Conservation (phyloP, 2,113 vertebrate genomes). For the Motacilla alba region DNA sequence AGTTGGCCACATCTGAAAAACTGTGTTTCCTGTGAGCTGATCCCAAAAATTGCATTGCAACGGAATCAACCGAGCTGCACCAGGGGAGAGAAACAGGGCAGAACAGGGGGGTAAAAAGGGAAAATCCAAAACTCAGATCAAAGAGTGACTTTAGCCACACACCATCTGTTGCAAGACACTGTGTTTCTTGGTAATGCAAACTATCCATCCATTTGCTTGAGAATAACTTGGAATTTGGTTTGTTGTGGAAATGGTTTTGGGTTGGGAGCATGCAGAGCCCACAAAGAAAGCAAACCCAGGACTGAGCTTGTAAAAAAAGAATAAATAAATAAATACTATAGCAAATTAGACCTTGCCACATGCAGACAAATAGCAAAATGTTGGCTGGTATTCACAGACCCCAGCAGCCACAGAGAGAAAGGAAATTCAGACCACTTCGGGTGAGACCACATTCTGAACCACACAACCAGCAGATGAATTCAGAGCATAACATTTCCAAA, state of each 20-base stretch:
- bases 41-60: background rate
- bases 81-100: background rate
- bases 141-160: background rate
- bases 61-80: background rate
- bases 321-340: background rate
- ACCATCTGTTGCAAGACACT: background rate
- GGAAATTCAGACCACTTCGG: background rate
- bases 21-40: background rate
- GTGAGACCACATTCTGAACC: background rate
- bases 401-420: background rate
- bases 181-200: background rate
- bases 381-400: background rate
- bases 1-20: background rate
- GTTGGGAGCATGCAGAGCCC: background rate
- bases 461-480: background rate
- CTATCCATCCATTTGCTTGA: background rate
- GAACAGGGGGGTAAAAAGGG: background rate
- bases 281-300: background rate
- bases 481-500: background rate
- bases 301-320: background rate
- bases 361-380: background rate
- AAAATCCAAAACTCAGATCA: background rate
- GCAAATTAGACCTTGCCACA: background rate
- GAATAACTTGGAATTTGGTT: background rate
- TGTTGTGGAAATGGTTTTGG: background rate